Conservation (phyloP, 2,113 vertebrate species). For the Phalacrocorax aristotelis region DNA sequence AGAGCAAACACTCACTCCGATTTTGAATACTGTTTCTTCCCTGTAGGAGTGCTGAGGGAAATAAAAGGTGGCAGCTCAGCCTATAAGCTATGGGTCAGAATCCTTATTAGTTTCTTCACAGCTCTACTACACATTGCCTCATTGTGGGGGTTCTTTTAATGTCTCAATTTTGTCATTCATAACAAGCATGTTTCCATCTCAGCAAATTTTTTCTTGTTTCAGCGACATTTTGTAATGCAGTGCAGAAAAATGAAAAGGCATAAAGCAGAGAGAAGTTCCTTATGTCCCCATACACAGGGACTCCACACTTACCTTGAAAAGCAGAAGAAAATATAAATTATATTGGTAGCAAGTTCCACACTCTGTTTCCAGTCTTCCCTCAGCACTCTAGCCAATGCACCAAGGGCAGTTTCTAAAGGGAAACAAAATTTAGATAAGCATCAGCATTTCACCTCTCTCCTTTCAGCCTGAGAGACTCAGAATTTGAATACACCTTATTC, state of each 20-base stretch:
- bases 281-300: background rate
- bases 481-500: background rate
- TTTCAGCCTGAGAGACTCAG: background rate
- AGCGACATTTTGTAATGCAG: background rate
- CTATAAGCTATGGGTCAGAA: background rate
- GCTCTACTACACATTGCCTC: background rate
- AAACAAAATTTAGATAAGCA: background rate
- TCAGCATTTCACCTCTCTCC: background rate
- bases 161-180: background rate
- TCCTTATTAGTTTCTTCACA: background rate
- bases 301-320: conserved; percentile 85
- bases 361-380: conserved; percentile 96
- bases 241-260: background rate
- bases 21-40: background rate
- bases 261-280: background rate
- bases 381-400: conserved; percentile 88
- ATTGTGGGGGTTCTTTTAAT: background rate
- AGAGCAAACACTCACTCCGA: background rate
- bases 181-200: background rate
- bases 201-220: background rate
- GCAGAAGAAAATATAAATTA: conserved; percentile 93
- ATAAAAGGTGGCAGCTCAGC: background rate
- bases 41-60: background rate
- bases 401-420: conserved; percentile 83
- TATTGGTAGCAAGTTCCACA: conserved; percentile 91